These are phyloP conservation scores for Scomberomorus guttatus DNA, from an alignment of 2,797 vertebrate species.

Conservation along the genomic window DNA sequence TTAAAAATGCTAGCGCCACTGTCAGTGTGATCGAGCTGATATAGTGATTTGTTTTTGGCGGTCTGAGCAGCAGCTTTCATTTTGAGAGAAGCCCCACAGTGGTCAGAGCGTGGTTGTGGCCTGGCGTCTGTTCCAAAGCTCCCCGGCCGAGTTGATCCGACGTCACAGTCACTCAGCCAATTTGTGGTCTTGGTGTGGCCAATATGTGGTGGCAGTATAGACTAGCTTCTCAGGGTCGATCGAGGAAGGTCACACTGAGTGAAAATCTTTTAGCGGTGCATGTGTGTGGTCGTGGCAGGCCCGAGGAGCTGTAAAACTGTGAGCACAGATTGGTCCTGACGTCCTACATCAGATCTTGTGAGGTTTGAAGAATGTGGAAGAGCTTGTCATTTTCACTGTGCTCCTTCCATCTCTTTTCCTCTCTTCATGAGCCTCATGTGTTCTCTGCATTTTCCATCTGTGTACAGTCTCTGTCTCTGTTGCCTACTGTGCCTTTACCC, in stretches of 20 bases:
- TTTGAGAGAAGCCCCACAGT: conserved; percentile 57
- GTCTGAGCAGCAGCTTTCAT: conserved; percentile 65
- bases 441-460: conserved; percentile 36
- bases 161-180: conserved; percentile 48
- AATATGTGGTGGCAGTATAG: conserved; percentile 47
- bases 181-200: conserved; percentile 60
- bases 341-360: conserved; percentile 37
- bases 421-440: conserved; percentile 9
- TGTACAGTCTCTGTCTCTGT: not conserved
- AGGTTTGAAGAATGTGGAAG: conserved; percentile 43
- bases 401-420: conserved; percentile 40
- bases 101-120: conserved; percentile 67
- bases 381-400: conserved; percentile 39
- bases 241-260: conserved; percentile 54
- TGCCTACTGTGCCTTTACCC: conserved; percentile 1
- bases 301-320: not conserved
- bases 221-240: conserved; percentile 43
- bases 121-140: conserved; percentile 56
- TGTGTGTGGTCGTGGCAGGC: conserved; percentile 65
- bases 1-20: conserved; percentile 57
- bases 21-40: conserved; percentile 59
- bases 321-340: conserved; percentile 25
- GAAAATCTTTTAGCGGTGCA: conserved; percentile 44
- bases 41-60: conserved; percentile 70
- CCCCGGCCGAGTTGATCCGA: conserved; percentile 16